Base-by-base conservation (phyloP, 2,888 invertebrate species). In the Griposia aprilina region DNA sequence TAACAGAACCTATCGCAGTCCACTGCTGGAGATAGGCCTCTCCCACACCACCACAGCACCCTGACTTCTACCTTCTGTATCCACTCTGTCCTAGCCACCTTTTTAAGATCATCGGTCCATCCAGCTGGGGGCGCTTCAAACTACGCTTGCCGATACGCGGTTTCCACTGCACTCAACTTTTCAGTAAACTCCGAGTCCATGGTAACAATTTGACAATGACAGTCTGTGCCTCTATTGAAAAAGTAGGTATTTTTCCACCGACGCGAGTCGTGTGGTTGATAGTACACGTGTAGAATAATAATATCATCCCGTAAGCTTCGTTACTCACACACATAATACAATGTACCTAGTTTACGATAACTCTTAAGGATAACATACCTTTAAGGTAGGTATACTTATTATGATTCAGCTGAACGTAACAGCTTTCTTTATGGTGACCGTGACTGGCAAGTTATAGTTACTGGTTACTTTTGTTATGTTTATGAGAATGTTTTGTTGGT, bases 391-490 rank as follows among this genome's bases (percentile, higher is more conserved):
- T 26, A 69, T 65, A 70, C 55, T 68, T n/a, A 41, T 65, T 41
- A 60, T n/a, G 50, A 76, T 81, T 72, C 59, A 59, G 5, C 48
- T 68, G 62, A 50, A 52, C 36, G 48, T 65, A 72, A 71, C 30
- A 48, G 10, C 66, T 62, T 60, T 48, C 20, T 71, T 63, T 79
- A 84, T 63, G 45, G 45, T 23, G 26, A 26, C 13, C 67, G 70
- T 74, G 80, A 67, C 69, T 62, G 26, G 60, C 17, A 60, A 50
- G 23, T 60, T 70, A 41, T 30, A 60, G 41, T 20, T 17, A 55
- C 45, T 55, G 62, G 36, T 59, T 63, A 23, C 62, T 63, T 30
- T 23, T 30, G 20, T 41, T 50, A 60, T 68, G 41, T 80, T 76
- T 76, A 57, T 26, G 77, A 45, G 50, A 63, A 45, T 36, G 26